Percentiles rank a stretch among this genome's conserved stretches.
Evolutionary conservation across 2,797 vertebrate species (phyloP).

Genomic region (Muscicapa comitata): DNA sequence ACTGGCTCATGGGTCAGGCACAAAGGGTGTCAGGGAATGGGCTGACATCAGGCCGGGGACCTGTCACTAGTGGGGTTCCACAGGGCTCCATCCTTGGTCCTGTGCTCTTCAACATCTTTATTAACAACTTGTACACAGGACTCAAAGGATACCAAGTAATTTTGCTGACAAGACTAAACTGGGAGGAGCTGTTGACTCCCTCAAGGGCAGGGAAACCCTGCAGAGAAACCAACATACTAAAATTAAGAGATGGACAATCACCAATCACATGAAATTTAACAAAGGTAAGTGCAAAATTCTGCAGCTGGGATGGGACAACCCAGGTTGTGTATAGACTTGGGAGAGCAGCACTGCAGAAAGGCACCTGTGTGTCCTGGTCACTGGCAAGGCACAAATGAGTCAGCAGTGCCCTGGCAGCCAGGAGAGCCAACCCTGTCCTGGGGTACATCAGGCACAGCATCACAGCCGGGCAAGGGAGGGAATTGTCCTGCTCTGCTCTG

Average conservation of each 20-base stretch:
- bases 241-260: neutral
- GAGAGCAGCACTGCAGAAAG: neutral
- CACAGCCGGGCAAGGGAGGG: accelerated
- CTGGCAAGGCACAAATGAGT: accelerated
- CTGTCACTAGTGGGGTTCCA: neutral
- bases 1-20: neutral
- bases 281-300: neutral
- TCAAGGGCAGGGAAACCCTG: neutral
- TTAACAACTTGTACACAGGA: neutral
- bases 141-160: neutral
- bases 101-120: neutral
- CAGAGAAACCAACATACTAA: neutral
- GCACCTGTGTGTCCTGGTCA: too few relatives aligned
- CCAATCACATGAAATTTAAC: neutral
- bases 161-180: neutral
- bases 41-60: neutral
- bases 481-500: neutral
- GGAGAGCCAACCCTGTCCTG: neutral
- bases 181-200: neutral
- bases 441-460: neutral
- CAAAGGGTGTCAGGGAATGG: neutral
- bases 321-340: too few relatives aligned
- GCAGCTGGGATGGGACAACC: neutral
- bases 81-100: neutral
- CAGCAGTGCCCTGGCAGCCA: neutral